Evolutionary conservation across 2,797 vertebrate genomes (phyloP).

Genomic region (Poliocrania exsul): DNA sequence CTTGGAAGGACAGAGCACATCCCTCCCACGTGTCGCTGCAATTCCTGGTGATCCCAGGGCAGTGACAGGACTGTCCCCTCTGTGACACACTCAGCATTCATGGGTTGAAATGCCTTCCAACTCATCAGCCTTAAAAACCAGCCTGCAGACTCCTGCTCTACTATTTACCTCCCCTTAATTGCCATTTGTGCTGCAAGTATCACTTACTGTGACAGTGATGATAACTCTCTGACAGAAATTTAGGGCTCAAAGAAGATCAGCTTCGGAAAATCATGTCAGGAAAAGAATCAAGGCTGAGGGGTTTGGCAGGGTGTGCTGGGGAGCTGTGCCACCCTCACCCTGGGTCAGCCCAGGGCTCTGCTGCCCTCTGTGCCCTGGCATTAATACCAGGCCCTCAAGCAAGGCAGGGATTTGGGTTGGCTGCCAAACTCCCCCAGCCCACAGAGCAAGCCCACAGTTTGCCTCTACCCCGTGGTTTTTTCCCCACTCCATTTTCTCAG

Average conservation of each 20-base stretch:
- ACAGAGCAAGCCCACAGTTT: background rate
- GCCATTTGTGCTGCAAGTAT: constrained; percentile 60
- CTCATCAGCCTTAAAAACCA: constrained; percentile 57
- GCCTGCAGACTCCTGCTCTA: constrained; percentile 51
- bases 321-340: background rate
- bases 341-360: background rate
- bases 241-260: constrained; percentile 35
- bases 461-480: background rate
- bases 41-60: background rate
- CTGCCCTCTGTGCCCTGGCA: background rate
- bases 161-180: constrained; percentile 63
- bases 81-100: constrained; percentile 30
- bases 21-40: background rate
- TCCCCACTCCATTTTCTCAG: constrained; percentile 45
- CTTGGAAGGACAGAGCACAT: background rate
- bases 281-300: background rate
- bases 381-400: background rate
- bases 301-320: background rate
- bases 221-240: constrained; percentile 52
- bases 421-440: background rate
- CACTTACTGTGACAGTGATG: constrained; percentile 62
- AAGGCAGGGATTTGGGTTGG: background rate
- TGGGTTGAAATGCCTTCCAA: constrained; percentile 50
- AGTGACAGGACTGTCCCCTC: constrained; percentile 4
- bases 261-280: background rate